phyloP scores from a whole-genome alignment of 2,797 vertebrate genomes.

The Prionace glauca region DNA sequence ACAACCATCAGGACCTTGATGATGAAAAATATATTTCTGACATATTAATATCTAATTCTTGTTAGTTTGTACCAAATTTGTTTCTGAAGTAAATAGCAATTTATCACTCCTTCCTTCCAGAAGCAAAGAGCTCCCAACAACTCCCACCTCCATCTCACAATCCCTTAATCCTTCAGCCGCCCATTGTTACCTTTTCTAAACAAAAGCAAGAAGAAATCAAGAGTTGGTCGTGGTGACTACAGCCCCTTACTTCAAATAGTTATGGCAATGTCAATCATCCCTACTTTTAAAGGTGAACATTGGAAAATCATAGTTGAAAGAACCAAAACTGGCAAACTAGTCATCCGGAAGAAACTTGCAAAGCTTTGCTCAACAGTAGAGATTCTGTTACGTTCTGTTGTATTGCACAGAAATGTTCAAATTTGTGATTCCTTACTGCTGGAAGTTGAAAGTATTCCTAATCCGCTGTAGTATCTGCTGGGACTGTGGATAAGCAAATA shows the following conservation, averaged over 20 bases:
- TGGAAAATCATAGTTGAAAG: neutral
- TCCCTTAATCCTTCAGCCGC: neutral
- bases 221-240: neutral
- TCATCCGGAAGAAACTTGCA: neutral
- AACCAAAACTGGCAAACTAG: neutral
- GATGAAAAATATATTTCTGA: neutral
- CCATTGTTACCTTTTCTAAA: neutral
- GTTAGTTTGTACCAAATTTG: neutral
- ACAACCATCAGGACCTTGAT: neutral
- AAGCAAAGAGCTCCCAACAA: neutral
- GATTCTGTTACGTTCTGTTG: neutral
- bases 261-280: neutral
- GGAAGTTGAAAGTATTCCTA: constrained; percentile 31
- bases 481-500: constrained; percentile 19
- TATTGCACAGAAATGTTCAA: neutral
- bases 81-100: neutral
- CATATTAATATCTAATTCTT: neutral
- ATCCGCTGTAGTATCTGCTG: neutral
- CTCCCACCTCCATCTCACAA: neutral
- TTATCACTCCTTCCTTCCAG: neutral
- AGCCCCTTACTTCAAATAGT: neutral
- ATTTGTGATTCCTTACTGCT: neutral
- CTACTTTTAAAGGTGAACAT: neutral
- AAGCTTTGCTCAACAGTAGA: neutral
- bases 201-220: neutral